phyloP scores from a whole-genome alignment of 2,888 invertebrate species.

The Margaritifera margaritifera region DNA sequence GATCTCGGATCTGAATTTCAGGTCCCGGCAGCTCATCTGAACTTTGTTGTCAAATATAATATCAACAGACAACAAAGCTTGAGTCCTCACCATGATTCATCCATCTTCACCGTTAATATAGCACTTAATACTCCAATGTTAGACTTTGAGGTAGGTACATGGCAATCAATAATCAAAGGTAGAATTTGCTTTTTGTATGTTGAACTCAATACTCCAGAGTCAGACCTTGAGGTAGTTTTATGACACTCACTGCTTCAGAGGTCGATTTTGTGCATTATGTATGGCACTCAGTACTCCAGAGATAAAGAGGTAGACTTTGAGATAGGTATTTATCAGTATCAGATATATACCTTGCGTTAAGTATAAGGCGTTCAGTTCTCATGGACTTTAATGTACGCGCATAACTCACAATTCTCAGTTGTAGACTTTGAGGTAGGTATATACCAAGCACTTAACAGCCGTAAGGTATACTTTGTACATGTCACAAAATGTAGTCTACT shows the following conservation, averaged over 20 bases:
- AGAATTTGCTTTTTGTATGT: constrained; percentile 91
- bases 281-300: too few relatives aligned
- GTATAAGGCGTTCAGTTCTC: neutral
- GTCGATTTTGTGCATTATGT: neutral
- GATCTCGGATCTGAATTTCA: constrained; percentile 33
- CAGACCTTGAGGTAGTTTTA: constrained; percentile 72
- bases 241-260: neutral
- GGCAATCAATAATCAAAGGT: neutral
- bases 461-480: too few relatives aligned
- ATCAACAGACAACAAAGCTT: constrained; percentile 96
- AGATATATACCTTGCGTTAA: too few relatives aligned
- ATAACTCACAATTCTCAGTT: constrained; percentile 87
- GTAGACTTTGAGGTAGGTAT: too few relatives aligned
- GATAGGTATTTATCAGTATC: too few relatives aligned
- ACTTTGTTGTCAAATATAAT: constrained; percentile 97
- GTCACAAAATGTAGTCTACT: too few relatives aligned
- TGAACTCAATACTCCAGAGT: constrained; percentile 85
- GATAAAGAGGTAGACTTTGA: constrained; percentile 57
- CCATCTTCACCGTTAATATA: constrained; percentile 97
- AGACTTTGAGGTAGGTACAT: constrained; percentile 77
- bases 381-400: constrained; percentile 82
- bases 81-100: constrained; percentile 97
- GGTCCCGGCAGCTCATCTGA: constrained; percentile 85
- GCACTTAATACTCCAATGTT: constrained; percentile 85
- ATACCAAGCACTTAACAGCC: too few relatives aligned